phyloP scores from a whole-genome alignment of 2,888 invertebrate genomes.

The Helobdella robusta region DNA sequence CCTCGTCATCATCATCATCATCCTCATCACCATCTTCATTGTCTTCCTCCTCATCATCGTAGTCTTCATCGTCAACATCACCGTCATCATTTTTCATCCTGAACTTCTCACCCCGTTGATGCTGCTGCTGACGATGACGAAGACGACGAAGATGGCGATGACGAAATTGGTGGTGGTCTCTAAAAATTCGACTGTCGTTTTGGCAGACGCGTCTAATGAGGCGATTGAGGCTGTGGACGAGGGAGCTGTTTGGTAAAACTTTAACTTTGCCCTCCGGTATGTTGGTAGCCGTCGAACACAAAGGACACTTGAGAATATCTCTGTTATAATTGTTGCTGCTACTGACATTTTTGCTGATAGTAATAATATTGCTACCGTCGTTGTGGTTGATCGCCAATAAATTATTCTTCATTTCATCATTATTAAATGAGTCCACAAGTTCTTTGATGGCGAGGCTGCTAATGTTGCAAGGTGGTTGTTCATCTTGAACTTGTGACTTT shows the following conservation, averaged over 20 bases:
- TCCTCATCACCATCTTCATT: no score
- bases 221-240: conserved; percentile 45
- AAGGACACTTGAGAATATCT: conserved; percentile 44
- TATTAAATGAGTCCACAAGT: no score
- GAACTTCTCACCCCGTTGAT: background rate
- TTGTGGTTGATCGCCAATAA: no score
- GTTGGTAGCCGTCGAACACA: conserved; percentile 46
- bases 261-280: conserved; percentile 45
- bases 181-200: background rate
- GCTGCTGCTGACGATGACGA: conserved; percentile 20
- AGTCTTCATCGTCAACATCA: background rate
- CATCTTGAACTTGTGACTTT: no score
- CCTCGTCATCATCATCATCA: background rate
- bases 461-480: no score
- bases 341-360: conserved; percentile 5
- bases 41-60: no score
- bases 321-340: no score
- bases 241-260: conserved; percentile 46
- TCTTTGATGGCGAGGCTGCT: no score
- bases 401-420: no score
- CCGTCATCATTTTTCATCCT: background rate
- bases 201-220: conserved; percentile 31
- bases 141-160: conserved; percentile 7
- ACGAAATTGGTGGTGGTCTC: background rate
- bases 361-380: background rate